Percentiles rank a stretch among this genome's conserved stretches.
These are phyloP conservation scores for Macroramphosus scolopax DNA, from an alignment of 2,797 vertebrate species.

Conservation along the genomic window DNA sequence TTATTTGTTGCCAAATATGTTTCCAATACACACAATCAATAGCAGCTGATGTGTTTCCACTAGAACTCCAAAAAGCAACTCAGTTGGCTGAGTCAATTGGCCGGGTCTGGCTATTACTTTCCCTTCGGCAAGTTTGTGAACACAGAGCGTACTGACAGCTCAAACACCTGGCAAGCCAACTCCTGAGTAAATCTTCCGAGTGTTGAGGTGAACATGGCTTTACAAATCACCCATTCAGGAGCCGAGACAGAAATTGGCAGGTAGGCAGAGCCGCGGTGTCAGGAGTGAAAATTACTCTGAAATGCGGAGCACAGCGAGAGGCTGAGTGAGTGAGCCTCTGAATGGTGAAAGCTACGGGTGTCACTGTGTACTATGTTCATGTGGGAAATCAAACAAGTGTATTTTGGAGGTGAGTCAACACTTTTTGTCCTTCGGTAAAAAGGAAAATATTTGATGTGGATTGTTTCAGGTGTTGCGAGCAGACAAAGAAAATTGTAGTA, in stretches of 20 bases:
- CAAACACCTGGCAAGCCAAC: conserved; percentile 69
- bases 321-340: conserved; percentile 62
- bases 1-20: conserved; percentile 11
- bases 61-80: conserved; percentile 24
- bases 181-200: conserved; percentile 70
- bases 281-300: conserved; percentile 76
- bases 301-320: conserved; percentile 61
- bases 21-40: background rate
- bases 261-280: conserved; percentile 70
- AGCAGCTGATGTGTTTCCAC: conserved; percentile 14
- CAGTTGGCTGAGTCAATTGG: conserved; percentile 47
- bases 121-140: conserved; percentile 68
- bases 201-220: conserved; percentile 75
- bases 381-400: conserved; percentile 70
- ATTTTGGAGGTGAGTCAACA: conserved; percentile 65
- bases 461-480: conserved; percentile 33
- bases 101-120: conserved; percentile 62
- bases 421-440: conserved; percentile 54
- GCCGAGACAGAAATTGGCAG: conserved; percentile 74
- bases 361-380: conserved; percentile 55
- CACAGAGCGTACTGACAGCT: conserved; percentile 66
- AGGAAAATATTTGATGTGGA: conserved; percentile 58
- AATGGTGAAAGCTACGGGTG: conserved; percentile 65
- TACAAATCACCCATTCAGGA: conserved; percentile 77
- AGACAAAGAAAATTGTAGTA: conserved; percentile 9